Base-by-base conservation (phyloP, 64 coral and sea anemone genomes). In the Trachythela sp. region DNA sequence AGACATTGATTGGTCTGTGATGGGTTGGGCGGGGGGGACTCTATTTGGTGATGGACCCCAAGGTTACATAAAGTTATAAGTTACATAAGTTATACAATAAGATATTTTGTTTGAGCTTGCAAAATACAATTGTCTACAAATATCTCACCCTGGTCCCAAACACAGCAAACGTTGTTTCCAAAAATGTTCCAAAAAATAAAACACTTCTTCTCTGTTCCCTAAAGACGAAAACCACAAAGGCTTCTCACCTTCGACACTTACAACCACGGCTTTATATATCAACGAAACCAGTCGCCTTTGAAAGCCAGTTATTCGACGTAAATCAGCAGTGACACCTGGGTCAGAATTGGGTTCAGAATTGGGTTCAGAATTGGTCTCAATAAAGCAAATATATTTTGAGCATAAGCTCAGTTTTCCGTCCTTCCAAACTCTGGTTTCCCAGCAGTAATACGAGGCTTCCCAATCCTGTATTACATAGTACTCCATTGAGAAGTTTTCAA, bases 401-500 rank as follows among this genome's bases (percentile, higher is more conserved):
- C 72, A 94, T 8, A 95, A 36, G 9, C 87, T 29, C 50, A 99
- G 36, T 27, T 43, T 92, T 59, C 96, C 96, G 60, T 95, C 91
- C 8, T 93, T 42, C 96, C 96, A 99, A 42, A 80, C 89, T 91
- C 76, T 91, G 13, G 80, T 93, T 9, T 54, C 77, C 45, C 86
- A 89, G 51, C 87, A 90, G 58, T 95, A 99, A 84, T 99, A 99
- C 30, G 93, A 95, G 20, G 96, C 96, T 41, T 93, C 94, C 93
- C 96, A 99, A 45, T 93, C 88, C 37, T 80, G 75, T 37, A 80
- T 80, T 9, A 80, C 15, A 36, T 37, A 80, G 75, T 39, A 29
- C 33, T 39, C 37, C 75, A 80, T 80, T 80, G 2, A 13, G 33
- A 36, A 37, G n/a, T n/a, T n/a, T n/a, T n/a, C n/a, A 80, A 36